phyloP scores from a whole-genome alignment of 2,797 vertebrate genomes.

The Sardinella longiceps region DNA sequence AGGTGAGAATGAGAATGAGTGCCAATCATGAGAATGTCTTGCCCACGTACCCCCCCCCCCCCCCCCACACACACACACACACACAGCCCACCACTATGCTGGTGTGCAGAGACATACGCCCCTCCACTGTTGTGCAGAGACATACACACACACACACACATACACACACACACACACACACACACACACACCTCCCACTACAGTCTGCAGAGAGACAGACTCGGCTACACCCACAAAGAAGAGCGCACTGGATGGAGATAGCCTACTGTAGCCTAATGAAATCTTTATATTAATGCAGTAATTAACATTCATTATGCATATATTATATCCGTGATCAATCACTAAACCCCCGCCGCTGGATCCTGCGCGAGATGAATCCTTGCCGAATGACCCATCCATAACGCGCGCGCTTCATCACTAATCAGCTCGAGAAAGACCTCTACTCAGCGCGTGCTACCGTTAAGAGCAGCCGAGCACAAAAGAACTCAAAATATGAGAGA shows the following conservation, averaged over 20 bases:
- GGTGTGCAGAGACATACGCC: too few relatives aligned
- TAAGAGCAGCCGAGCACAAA: not conserved
- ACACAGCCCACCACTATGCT: too few relatives aligned
- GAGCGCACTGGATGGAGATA: not conserved
- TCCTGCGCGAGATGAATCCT: not conserved
- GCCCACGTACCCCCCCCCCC: too few relatives aligned
- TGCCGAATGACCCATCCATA: not conserved
- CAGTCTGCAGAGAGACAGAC: too few relatives aligned
- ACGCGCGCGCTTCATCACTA: not conserved
- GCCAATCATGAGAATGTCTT: too few relatives aligned
- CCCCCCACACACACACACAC: too few relatives aligned
- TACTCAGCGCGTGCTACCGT: not conserved
- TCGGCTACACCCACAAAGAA: too few relatives aligned
- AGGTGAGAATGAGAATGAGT: not conserved
- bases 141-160: too few relatives aligned
- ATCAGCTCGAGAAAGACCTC: not conserved
- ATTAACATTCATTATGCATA: slow-evolving; percentile 10
- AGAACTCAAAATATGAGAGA: too few relatives aligned
- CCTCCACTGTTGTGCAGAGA: too few relatives aligned
- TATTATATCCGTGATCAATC: not conserved
- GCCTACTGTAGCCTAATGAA: not conserved
- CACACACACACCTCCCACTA: too few relatives aligned
- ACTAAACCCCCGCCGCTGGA: not conserved
- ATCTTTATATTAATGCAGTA: not conserved
- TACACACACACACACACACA: too few relatives aligned